phyloP scores from a whole-genome alignment of 2,797 vertebrate genomes.

The Brachyalestes nurse region DNA sequence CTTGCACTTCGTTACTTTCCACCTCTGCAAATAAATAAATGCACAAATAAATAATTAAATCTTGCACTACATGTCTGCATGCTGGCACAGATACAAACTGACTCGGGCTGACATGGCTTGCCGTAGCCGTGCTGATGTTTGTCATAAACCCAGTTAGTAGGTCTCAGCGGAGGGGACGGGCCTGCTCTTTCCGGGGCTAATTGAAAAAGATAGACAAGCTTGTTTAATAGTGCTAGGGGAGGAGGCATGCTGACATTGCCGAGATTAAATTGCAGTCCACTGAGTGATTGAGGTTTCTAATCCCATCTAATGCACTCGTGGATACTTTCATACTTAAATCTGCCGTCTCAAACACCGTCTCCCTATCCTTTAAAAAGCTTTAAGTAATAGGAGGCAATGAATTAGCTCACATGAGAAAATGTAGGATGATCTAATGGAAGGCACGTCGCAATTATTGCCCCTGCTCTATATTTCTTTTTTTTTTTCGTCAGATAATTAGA shows the following conservation, averaged over 20 bases:
- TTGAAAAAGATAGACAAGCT: constrained; percentile 58
- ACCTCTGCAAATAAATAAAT: neutral
- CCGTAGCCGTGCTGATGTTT: constrained; percentile 53
- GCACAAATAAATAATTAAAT: neutral
- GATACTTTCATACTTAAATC: constrained; percentile 65
- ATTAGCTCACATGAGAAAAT: constrained; percentile 67
- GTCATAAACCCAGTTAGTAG: constrained; percentile 52
- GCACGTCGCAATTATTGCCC: constrained; percentile 70
- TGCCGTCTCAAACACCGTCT: constrained; percentile 53
- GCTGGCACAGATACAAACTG: constrained; percentile 21
- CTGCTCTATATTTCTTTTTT: constrained; percentile 69
- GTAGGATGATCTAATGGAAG: constrained; percentile 66
- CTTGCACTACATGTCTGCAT: constrained; percentile 22
- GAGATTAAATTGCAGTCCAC: constrained; percentile 64
- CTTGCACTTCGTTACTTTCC: neutral
- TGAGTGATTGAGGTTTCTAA: constrained; percentile 69
- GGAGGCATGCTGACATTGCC: constrained; percentile 55
- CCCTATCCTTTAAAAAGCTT: constrained; percentile 59
- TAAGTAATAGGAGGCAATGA: constrained; percentile 65
- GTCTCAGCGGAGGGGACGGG: constrained; percentile 38
- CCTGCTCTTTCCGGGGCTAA: constrained; percentile 46
- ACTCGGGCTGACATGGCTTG: constrained; percentile 14
- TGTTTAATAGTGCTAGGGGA: constrained; percentile 58
- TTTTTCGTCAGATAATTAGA: constrained; percentile 73
- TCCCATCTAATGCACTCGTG: constrained; percentile 68